Conservation (phyloP, 2,888 invertebrate genomes). For the Apodemia zela region DNA sequence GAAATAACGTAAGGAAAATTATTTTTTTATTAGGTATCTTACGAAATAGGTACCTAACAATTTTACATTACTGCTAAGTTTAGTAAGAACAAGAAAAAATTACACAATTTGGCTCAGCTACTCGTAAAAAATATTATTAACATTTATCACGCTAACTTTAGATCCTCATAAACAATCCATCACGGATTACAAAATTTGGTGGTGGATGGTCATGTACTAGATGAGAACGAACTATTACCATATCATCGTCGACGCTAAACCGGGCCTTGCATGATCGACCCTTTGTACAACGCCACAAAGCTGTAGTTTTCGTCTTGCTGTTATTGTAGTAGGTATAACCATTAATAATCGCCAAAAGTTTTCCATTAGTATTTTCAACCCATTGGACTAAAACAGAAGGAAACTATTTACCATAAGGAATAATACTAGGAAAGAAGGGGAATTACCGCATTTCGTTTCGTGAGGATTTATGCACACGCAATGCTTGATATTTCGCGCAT, state of each 20-base stretch:
- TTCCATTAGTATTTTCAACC: conserved; percentile 15
- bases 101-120: too few relatives aligned
- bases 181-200: conserved; percentile 28
- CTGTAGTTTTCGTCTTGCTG: conserved; percentile 16
- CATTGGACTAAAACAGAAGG: conserved; percentile 14
- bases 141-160: conserved; percentile 19
- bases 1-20: too few relatives aligned
- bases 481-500: neutral
- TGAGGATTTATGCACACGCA: neutral
- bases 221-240: neutral
- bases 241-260: conserved; percentile 20
- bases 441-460: neutral
- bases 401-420: neutral
- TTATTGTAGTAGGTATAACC: conserved; percentile 28
- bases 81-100: too few relatives aligned
- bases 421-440: neutral
- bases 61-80: too few relatives aligned
- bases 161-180: conserved; percentile 36
- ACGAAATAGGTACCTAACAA: too few relatives aligned
- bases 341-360: conserved; percentile 23
- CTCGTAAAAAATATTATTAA: too few relatives aligned
- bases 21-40: too few relatives aligned
- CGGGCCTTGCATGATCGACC: conserved; percentile 28
- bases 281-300: conserved; percentile 32
- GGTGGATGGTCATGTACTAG: conserved; percentile 32